Evolutionary conservation across 2,113 vertebrate genomes (phyloP).

Genomic region (Haliaeetus leucogaster): DNA sequence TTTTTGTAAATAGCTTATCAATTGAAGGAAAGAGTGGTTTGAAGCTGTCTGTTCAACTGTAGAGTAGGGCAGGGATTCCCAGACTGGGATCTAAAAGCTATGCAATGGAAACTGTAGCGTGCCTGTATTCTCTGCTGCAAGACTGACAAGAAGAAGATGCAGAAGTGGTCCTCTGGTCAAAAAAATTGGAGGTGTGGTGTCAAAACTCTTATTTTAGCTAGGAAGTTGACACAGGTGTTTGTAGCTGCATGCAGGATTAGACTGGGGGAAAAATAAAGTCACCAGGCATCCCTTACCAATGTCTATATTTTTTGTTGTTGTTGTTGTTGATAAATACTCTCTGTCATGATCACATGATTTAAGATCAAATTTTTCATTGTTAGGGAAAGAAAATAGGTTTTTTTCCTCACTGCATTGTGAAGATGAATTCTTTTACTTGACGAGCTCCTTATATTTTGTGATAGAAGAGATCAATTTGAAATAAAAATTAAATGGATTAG

Average conservation of each 20-base stretch:
- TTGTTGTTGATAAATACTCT: not conserved
- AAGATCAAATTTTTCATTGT: not conserved
- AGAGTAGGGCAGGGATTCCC: not conserved
- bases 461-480: not conserved
- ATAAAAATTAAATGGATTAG: not conserved
- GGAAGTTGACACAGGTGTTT: not conserved
- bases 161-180: not conserved
- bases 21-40: not conserved
- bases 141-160: not conserved
- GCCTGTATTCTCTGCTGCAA: not conserved
- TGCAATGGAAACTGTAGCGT: rapidly evolving
- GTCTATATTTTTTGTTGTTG: not conserved
- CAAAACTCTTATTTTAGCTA: not conserved
- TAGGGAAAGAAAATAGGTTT: not conserved
- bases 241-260: not conserved
- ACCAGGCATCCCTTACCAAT: not conserved
- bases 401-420: not conserved
- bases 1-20: not conserved
- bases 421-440: not conserved
- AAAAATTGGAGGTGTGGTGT: not conserved
- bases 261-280: not conserved
- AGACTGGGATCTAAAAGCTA: not conserved
- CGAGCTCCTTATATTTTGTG: not conserved
- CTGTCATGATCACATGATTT: not conserved
- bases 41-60: not conserved